phyloP scores from a whole-genome alignment of 1,140 invertebrate species.

The Drosophila insularis region DNA sequence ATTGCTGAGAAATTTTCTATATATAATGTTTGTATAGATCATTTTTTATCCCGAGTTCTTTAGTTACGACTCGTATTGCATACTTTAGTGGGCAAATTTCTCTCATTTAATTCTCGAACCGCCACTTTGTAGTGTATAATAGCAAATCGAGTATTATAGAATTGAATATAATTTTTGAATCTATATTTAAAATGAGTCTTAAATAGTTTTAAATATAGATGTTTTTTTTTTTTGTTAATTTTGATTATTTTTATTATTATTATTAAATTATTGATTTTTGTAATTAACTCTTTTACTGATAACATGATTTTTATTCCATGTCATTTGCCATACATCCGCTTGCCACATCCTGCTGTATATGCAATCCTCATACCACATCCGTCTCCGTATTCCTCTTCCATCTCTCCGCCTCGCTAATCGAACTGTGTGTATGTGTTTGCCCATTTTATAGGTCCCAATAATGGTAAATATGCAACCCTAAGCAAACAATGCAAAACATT shows the following conservation, averaged over 20 bases:
- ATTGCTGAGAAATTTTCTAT: too few species aligned
- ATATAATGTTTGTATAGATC: too few species aligned
- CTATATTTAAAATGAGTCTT: too few species aligned
- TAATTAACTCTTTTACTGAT: not conserved
- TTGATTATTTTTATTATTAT: not conserved
- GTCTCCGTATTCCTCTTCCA: slow-evolving; percentile 57
- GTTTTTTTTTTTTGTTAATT: not conserved
- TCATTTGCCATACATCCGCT: slow-evolving; percentile 15
- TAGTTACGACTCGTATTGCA: too few species aligned
- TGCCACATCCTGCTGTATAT: slow-evolving; percentile 24
- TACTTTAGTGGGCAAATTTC: too few species aligned
- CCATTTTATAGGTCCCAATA: slow-evolving; percentile 84
- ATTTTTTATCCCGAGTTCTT: too few species aligned
- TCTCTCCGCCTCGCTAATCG: slow-evolving; percentile 72
- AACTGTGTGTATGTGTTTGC: slow-evolving; percentile 58
- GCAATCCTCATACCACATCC: slow-evolving; percentile 42
- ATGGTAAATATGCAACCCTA: slow-evolving; percentile 94
- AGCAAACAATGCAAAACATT: slow-evolving; percentile 97
- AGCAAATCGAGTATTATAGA: too few species aligned
- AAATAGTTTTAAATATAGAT: not conserved
- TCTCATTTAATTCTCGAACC: too few species aligned
- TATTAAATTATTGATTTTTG: not conserved
- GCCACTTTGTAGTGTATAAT: too few species aligned
- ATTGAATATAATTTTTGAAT: too few species aligned
- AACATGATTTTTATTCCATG: slow-evolving; percentile 32